Evolutionary conservation across 2,888 invertebrate species (phyloP).

Genomic region (Machimus rusticus): DNA sequence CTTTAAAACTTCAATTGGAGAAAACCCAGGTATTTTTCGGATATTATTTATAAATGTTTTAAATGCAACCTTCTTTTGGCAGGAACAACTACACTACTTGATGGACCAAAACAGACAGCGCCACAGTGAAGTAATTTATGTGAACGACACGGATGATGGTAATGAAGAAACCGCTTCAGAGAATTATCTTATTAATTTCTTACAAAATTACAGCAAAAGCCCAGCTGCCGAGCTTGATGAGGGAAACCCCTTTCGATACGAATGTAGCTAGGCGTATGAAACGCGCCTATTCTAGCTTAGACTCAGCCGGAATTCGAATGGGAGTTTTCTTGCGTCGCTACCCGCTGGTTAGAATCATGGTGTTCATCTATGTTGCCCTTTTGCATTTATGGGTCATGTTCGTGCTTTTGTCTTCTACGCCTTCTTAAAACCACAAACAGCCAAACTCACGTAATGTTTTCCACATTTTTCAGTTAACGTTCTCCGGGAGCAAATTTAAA

Average conservation of each 20-base stretch:
- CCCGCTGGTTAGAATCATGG: constrained; percentile 81
- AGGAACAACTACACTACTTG: constrained; percentile 68
- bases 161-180: constrained; percentile 11
- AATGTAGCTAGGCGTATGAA: constrained; percentile 78
- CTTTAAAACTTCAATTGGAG: constrained; percentile 82
- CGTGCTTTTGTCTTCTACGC: constrained; percentile 74
- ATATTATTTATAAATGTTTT: constrained; percentile 22
- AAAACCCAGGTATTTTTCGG: constrained; percentile 70
- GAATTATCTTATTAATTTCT: background rate
- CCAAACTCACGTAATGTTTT: background rate
- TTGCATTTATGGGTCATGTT: constrained; percentile 85
- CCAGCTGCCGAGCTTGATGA: constrained; percentile 74
- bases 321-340: constrained; percentile 82
- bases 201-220: constrained; percentile 65
- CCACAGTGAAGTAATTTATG: constrained; percentile 65
- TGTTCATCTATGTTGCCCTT: constrained; percentile 86
- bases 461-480: background rate
- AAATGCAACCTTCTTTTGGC: constrained; percentile 51
- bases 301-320: constrained; percentile 78
- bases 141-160: constrained; percentile 75
- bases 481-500: background rate
- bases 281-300: constrained; percentile 77
- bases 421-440: constrained; percentile 50
- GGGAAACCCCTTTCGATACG: constrained; percentile 79
- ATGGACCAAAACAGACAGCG: constrained; percentile 66